Evolutionary conservation across 2,113 vertebrate genomes (phyloP).

Genomic region (Furnarius figulus): DNA sequence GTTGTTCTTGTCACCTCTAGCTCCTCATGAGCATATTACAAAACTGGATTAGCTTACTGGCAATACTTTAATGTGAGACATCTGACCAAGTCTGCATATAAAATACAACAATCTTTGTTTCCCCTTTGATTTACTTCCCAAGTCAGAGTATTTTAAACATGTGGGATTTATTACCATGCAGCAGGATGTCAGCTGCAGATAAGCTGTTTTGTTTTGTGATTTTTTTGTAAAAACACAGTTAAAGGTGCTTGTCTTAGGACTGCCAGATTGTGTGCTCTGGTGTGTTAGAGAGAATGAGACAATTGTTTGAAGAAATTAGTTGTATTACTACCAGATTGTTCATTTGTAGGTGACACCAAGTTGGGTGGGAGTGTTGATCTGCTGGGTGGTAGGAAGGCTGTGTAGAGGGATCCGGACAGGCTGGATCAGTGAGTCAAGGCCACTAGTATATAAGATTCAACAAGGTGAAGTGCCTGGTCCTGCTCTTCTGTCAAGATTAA

Average conservation of each 20-base stretch:
- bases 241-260: background rate
- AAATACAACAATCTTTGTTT: background rate
- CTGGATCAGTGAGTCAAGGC: background rate
- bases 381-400: background rate
- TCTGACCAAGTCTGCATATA: background rate
- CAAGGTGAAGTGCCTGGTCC: background rate
- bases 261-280: background rate
- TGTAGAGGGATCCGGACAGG: background rate
- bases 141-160: background rate
- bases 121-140: background rate
- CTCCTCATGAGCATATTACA: background rate
- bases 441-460: background rate
- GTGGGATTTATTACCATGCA: background rate
- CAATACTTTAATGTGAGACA: background rate
- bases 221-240: background rate
- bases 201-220: background rate
- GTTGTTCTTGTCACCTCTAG: background rate
- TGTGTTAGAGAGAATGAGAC: background rate
- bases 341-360: background rate
- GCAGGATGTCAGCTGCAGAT: background rate
- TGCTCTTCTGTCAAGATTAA: background rate
- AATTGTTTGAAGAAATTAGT: background rate
- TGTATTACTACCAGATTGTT: background rate
- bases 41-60: background rate
- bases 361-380: rapidly evolving